A percentile compares a stretch with the other conserved stretches of the same genome.
These are phyloP conservation scores for Antitype chi DNA, from an alignment of 2,888 invertebrate species.

Conservation along the genomic window DNA sequence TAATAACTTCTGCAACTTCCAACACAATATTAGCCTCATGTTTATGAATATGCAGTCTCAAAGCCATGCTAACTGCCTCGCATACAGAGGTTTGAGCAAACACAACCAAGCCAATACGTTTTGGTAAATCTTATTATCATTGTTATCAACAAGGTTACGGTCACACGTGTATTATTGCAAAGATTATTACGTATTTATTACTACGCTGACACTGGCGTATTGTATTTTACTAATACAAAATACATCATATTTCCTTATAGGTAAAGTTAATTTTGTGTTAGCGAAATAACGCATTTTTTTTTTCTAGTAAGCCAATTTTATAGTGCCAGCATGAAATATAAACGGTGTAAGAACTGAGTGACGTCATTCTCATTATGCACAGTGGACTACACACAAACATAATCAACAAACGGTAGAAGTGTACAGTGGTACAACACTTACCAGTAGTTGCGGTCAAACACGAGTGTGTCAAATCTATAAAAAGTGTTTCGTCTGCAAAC, in stretches of 20 bases:
- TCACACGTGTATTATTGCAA: constrained; percentile 32
- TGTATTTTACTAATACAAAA: constrained; percentile 6
- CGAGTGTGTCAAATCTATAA: constrained; percentile 54
- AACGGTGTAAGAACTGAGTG: constrained; percentile 13
- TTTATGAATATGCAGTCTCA: constrained; percentile 42
- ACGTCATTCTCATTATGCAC: constrained; percentile 21
- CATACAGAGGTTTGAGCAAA: constrained; percentile 22
- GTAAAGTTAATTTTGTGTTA: constrained; percentile 24
- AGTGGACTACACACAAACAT: constrained; percentile 21
- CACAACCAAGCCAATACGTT: constrained; percentile 41
- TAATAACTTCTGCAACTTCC: constrained; percentile 3
- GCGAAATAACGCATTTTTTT: not conserved
- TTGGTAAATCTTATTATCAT: constrained; percentile 38
- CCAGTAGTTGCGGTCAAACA: constrained; percentile 42
- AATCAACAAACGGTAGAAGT: constrained; percentile 29
- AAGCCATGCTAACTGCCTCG: constrained; percentile 51
- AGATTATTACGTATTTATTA: constrained; percentile 11
- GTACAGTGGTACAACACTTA: constrained; percentile 36
- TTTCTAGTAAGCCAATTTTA: not conserved
- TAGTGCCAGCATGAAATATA: constrained; percentile 3
- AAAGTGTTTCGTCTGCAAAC: constrained; percentile 49
- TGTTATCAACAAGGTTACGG: constrained; percentile 50
- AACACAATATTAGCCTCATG: constrained; percentile 22
- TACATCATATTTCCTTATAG: not conserved
- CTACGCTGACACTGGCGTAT: not conserved